phyloP scores from a whole-genome alignment of 1,140 invertebrate species.

The Drosophila ercepeae region DNA sequence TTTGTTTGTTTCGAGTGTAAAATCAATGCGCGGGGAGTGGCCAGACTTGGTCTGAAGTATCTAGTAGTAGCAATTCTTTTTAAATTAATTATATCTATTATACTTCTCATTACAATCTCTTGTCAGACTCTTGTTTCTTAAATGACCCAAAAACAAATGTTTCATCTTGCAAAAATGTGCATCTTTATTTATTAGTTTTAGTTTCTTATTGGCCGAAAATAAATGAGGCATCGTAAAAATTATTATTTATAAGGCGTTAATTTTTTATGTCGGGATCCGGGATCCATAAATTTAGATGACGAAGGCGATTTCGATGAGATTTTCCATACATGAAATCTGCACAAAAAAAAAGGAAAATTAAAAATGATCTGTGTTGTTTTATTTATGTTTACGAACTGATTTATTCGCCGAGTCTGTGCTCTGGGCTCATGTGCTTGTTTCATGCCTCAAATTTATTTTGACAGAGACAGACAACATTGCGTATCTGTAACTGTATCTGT shows the following conservation, averaged over 20 bases:
- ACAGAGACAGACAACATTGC: conserved; percentile 36
- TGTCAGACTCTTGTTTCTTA: background rate
- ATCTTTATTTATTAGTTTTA: conserved; percentile 33
- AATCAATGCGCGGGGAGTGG: background rate
- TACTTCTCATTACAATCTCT: background rate
- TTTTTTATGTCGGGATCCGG: conserved; percentile 32
- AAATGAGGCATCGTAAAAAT: conserved; percentile 70
- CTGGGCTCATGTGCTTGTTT: conserved; percentile 31
- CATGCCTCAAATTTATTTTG: conserved; percentile 68
- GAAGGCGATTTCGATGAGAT: conserved; percentile 30
- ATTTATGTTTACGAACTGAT: conserved; percentile 76
- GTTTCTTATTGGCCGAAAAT: no score
- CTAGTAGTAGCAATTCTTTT: background rate
- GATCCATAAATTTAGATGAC: conserved; percentile 56
- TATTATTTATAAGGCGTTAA: conserved; percentile 69
- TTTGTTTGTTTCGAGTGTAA: conserved; percentile 47
- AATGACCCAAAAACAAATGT: background rate
- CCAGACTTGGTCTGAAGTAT: background rate
- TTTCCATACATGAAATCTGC: conserved; percentile 58
- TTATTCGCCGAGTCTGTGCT: conserved; percentile 41
- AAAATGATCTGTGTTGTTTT: conserved; percentile 63
- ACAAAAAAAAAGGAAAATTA: conserved; percentile 26
- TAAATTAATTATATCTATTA: no score
- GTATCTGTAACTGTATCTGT: background rate
- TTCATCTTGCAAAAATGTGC: background rate